Evolutionary conservation across 2,797 vertebrate genomes (phyloP).

Genomic region (Sebastes trivittatus): DNA sequence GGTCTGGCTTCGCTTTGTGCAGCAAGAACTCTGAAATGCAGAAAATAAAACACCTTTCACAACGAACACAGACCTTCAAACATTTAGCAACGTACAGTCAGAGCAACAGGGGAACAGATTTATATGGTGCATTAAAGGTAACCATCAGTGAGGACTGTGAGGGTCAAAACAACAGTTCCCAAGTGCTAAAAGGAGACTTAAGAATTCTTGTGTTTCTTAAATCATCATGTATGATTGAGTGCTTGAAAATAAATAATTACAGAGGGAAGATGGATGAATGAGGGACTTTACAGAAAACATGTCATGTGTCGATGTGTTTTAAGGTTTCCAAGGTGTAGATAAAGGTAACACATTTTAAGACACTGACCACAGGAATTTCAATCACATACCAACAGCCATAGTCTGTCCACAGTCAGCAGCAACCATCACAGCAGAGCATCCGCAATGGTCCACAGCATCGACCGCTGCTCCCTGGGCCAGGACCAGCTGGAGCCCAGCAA

Average conservation of each 20-base stretch:
- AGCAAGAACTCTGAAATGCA: constrained; percentile 86
- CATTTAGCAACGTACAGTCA: not conserved
- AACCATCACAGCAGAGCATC: constrained; percentile 92
- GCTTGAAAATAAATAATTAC: not conserved
- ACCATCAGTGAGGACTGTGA: not conserved
- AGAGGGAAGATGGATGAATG: not conserved
- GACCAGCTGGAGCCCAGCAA: constrained; percentile 90
- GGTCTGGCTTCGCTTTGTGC: constrained; percentile 90
- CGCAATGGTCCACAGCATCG: constrained; percentile 86
- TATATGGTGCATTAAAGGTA: not conserved
- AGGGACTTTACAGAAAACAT: not conserved
- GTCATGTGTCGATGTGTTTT: not conserved
- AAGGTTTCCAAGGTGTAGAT: not conserved
- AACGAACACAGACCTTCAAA: constrained; percentile 38
- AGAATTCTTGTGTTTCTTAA: not conserved
- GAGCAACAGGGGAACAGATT: not conserved
- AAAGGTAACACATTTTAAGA: constrained; percentile 41
- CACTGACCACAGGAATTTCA: not conserved
- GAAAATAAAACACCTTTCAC: constrained; percentile 36
- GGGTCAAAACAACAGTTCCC: not conserved
- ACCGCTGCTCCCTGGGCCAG: constrained; percentile 90
- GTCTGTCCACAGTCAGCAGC: constrained; percentile 92
- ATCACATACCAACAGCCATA: constrained; percentile 88
- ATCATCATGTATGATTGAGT: not conserved
- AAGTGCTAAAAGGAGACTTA: not conserved